phyloP scores from a whole-genome alignment of 2,113 vertebrate species.

The Myotis brandtii region DNA sequence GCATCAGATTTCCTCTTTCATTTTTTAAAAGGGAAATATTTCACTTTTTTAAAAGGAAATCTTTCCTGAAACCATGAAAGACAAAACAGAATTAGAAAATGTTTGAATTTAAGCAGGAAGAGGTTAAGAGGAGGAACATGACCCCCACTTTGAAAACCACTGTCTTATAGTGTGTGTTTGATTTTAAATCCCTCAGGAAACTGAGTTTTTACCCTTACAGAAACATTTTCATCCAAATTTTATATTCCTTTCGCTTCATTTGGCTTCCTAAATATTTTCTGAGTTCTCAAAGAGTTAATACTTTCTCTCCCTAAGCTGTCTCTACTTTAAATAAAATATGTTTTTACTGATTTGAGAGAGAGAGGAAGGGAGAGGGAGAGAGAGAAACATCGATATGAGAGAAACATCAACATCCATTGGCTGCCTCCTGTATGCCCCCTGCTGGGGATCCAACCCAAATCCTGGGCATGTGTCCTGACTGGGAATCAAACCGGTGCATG shows the following conservation, averaged over 20 bases:
- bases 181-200: neutral
- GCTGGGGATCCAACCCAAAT: too few relatives aligned
- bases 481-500: too few relatives aligned
- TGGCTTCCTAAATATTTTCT: conserved; percentile 42
- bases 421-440: too few relatives aligned
- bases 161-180: neutral
- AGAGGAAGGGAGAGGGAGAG: too few relatives aligned
- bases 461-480: too few relatives aligned
- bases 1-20: neutral
- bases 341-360: too few relatives aligned
- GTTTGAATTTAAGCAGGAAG: neutral
- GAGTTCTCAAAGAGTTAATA: neutral
- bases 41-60: neutral
- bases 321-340: neutral
- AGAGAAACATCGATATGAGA: too few relatives aligned
- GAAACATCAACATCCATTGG: too few relatives aligned
- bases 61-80: neutral
- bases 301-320: neutral
- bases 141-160: conserved; percentile 7
- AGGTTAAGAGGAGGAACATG: neutral
- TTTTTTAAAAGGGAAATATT: neutral
- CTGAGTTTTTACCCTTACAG: neutral
- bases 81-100: neutral
- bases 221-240: neutral
- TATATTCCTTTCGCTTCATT: neutral